Conservation (phyloP, 1,140 invertebrate species). For the Phocides pigmalion region DNA sequence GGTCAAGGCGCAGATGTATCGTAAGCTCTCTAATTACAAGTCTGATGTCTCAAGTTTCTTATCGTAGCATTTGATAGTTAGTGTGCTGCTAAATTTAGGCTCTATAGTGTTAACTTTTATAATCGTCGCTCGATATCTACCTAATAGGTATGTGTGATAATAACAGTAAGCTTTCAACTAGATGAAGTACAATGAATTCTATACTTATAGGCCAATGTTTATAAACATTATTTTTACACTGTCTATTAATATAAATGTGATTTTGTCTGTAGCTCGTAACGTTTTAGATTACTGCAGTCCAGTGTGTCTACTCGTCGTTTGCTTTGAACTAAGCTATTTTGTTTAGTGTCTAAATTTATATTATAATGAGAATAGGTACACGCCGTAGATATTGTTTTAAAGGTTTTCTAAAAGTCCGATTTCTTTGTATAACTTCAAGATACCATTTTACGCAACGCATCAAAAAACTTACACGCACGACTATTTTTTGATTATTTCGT, state of each 20-base stretch:
- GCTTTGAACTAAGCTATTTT: constrained; percentile 32
- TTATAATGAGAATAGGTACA: constrained; percentile 15
- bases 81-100: constrained; percentile 48
- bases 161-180: constrained; percentile 81
- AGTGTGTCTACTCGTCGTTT: constrained; percentile 42
- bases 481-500: constrained; percentile 1
- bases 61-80: constrained; percentile 33
- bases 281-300: constrained; percentile 70
- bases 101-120: constrained; percentile 75
- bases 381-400: not conserved
- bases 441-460: not conserved
- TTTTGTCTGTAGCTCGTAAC: constrained; percentile 72
- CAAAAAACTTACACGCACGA: not conserved
- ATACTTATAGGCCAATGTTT: constrained; percentile 79
- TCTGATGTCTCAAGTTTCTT: constrained; percentile 46
- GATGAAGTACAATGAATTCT: constrained; percentile 80
- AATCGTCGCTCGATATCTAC: constrained; percentile 75
- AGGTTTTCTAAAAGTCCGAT: not conserved
- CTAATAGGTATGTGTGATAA: constrained; percentile 80
- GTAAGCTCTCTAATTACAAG: constrained; percentile 49
- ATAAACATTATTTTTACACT: constrained; percentile 83
- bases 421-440: not conserved
- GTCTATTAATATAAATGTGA: constrained; percentile 77
- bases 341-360: constrained; percentile 20
- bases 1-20: constrained; percentile 45